Base-by-base conservation (phyloP, 2,113 vertebrate genomes). In the Stigmatopora argus region DNA sequence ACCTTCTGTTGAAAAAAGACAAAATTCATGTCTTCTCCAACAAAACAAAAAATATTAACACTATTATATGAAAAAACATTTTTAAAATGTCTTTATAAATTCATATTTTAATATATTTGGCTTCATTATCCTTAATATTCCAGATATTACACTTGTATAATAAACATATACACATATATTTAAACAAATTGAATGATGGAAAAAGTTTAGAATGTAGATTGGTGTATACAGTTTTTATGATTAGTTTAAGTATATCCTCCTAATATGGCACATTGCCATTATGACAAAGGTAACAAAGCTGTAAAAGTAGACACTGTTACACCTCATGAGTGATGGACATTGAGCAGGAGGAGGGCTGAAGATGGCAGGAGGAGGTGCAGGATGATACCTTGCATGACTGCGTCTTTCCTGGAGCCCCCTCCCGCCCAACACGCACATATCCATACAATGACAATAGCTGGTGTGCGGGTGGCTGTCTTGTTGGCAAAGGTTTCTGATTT, bases 401-500 rank as follows among this genome's bases (percentile, higher is more conserved):
- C 82, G 45, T 77, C 79, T 79, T 86, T 78, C 87, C 85, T 75
- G 65, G 83, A 81, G 78, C 70, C 74, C 62, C 57, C 9, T 41
- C 67, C 60, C 53, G 58, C 53, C 63, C 18, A 67, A 69, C 70
- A 66, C 66, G 70, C 73, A 72, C 69, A 67, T 67, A 65, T 75
- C 67, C 69, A 67, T 63, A 65, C 63, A 62, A 66, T 48, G 73
- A 78, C 17, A 62, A 64, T 21, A 69, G 79, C 79, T 79, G 76
- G 83, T 86, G 83, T 80, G 83, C 84, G 84, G 85, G 87, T 89
- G 87, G 85, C 85, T 85, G 83, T 81, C 85, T 86, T 85, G 85
- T 89, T 89, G 89, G 85, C 85, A 80, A 77, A 76, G 83, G 85
- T 87, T 86, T 89, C 87, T 87, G 87, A 89, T 89, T 89, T 89